Base-by-base conservation (phyloP, 1,140 invertebrate genomes). In the Whitmania pigra region DNA sequence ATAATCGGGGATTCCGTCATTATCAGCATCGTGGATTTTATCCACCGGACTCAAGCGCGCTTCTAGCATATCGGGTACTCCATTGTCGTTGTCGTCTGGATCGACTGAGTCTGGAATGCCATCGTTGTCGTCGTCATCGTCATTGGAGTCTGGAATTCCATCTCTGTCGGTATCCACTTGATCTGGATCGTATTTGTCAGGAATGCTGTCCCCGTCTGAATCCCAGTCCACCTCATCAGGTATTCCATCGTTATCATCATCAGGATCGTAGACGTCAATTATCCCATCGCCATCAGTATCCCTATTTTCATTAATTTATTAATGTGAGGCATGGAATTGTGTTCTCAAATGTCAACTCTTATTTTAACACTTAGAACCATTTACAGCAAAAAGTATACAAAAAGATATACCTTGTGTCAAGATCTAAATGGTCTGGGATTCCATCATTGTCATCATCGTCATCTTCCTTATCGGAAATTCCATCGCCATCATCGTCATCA, bases 181-280 rank as follows among this genome's bases (percentile, higher is more conserved):
- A 53, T 70, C 69, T 18, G 22, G 69, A 22, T 70, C 31, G 29
- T 70, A 49, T 49, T 53, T 53, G 53, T 49, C 69, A 13, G 69
- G 69, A 54, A 70, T 70, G 69, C 43, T 49, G 69, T 70, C 69
- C n/a, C 69, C 69, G 43, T 70, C 69, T 11, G 31, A 36, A 22
- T 70, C 69, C 43, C 22, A 49, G 25, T 70, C 69, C 0, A 53
- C 40, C 22, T 70, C 53, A 54, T 70, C 71, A 18, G 55, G 53
- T 54, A 71, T 71, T 22, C 71, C 71, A 63, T 71, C 71, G 15
- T 54, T 54, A 60, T 71, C 71, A 22, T 49, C 53, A 71, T 71
- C 71, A 9, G 27, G 22, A 25, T 70, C 69, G 49, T 70, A 36
- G 18, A 18, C n/a, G 29, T 70, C 69, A 25, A 25, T 49, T 43